These are phyloP conservation scores for Carollia perspicillata DNA, from an alignment of 2,113 vertebrate species.

Conservation along the genomic window DNA sequence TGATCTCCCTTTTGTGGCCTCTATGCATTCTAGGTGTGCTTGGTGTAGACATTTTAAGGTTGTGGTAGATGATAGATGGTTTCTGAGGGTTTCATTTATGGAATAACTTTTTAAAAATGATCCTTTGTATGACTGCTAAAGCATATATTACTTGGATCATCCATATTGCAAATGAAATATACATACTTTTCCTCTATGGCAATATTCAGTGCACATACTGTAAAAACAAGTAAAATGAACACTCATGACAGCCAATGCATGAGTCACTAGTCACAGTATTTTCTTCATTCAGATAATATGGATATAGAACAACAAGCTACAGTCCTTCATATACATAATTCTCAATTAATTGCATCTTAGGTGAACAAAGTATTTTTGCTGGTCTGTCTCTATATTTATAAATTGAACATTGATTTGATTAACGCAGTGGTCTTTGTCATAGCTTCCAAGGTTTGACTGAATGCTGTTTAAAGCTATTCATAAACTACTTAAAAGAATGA, in stretches of 20 bases:
- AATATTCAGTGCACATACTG: background rate
- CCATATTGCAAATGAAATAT: background rate
- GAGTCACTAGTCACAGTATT: background rate
- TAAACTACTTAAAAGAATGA: constrained; percentile 15
- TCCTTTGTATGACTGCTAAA: background rate
- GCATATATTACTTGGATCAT: background rate
- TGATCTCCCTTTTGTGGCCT: background rate
- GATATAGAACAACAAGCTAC: background rate
- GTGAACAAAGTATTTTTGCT: background rate
- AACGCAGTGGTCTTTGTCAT: background rate
- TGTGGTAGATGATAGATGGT: background rate
- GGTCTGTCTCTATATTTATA: background rate
- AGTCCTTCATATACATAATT: background rate
- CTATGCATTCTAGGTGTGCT: background rate
- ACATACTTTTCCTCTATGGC: background rate
- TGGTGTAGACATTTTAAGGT: background rate
- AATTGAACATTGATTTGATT: background rate
- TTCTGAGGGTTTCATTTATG: constrained; percentile 27
- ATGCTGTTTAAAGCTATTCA: constrained; percentile 26
- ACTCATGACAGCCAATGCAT: background rate
- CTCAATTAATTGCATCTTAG: constrained; percentile 6
- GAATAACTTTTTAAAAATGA: background rate
- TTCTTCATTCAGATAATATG: constrained; percentile 24
- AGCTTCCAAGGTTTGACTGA: background rate
- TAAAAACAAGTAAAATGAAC: background rate